Conservation (phyloP, 2,113 vertebrate species). For the Tringa solitaria region DNA sequence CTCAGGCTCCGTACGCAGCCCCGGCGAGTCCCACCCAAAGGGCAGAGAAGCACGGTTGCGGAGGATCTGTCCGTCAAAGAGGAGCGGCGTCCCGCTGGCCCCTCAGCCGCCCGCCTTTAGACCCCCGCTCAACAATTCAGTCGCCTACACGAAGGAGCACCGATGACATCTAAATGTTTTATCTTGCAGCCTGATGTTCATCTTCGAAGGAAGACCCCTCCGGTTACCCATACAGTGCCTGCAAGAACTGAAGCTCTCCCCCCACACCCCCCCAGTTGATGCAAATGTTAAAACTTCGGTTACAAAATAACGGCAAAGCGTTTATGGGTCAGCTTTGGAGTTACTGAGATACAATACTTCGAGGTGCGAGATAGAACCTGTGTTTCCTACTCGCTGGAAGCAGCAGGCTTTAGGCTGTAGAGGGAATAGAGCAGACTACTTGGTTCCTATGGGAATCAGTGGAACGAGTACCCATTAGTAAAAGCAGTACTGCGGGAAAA, state of each 20-base stretch:
- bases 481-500: not conserved
- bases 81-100: fast-evolving
- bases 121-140: fast-evolving
- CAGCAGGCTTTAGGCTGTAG: fast-evolving
- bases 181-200: fast-evolving
- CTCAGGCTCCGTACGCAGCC: not conserved
- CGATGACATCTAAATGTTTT: fast-evolving
- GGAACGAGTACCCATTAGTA: not conserved
- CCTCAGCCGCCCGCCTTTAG: not conserved
- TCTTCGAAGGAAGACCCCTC: not conserved
- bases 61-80: fast-evolving
- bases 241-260: not conserved
- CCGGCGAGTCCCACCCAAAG: no score
- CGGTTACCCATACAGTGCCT: fast-evolving
- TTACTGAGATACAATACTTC: no score
- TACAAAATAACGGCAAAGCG: not conserved
- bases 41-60: fast-evolving
- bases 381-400: fast-evolving
- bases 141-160: fast-evolving
- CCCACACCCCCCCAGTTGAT: not conserved
- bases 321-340: not conserved
- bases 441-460: not conserved
- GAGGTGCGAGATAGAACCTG: not conserved
- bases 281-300: no score
- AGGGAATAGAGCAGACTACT: fast-evolving